Conservation (phyloP, 1,140 invertebrate genomes). For the Argopecten irradians region DNA sequence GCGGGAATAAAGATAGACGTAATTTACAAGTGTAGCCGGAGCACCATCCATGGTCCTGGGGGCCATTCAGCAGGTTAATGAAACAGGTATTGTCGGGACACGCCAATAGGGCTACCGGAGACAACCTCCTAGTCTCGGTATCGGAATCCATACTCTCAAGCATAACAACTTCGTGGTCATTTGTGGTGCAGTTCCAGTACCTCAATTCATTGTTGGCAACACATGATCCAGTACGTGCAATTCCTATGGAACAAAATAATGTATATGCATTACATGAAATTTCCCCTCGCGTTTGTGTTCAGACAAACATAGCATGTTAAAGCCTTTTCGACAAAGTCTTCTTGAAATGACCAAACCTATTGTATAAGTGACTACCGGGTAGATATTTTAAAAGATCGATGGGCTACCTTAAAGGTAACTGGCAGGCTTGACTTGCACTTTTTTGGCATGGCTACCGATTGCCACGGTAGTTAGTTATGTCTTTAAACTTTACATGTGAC, state of each 20-base stretch:
- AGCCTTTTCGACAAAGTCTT: too few relatives aligned
- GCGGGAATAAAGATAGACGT: constrained; percentile 69
- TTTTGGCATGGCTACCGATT: too few relatives aligned
- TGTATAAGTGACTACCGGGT: too few relatives aligned
- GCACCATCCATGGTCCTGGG: constrained; percentile 75
- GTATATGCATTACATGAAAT: too few relatives aligned
- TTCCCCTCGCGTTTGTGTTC: too few relatives aligned
- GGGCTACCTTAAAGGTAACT: too few relatives aligned
- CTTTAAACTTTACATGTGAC: too few relatives aligned
- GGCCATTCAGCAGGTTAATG: constrained; percentile 42
- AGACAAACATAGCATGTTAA: too few relatives aligned
- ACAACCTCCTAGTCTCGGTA: constrained; percentile 73
- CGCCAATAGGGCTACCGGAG: constrained; percentile 67
- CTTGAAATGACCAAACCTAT: too few relatives aligned
- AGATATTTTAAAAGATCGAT: too few relatives aligned
- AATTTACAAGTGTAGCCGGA: constrained; percentile 73
- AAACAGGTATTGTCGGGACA: constrained; percentile 24
- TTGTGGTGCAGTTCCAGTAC: constrained; percentile 64
- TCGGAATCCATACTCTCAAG: constrained; percentile 75
- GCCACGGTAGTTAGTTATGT: too few relatives aligned
- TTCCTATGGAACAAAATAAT: constrained; percentile 52
- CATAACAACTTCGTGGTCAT: constrained; percentile 66
- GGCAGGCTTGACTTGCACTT: too few relatives aligned
- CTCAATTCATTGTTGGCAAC: constrained; percentile 57
- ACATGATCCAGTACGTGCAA: constrained; percentile 63